Base-by-base conservation (phyloP, 2,888 invertebrate genomes). In the Cacoxenus indagator region DNA sequence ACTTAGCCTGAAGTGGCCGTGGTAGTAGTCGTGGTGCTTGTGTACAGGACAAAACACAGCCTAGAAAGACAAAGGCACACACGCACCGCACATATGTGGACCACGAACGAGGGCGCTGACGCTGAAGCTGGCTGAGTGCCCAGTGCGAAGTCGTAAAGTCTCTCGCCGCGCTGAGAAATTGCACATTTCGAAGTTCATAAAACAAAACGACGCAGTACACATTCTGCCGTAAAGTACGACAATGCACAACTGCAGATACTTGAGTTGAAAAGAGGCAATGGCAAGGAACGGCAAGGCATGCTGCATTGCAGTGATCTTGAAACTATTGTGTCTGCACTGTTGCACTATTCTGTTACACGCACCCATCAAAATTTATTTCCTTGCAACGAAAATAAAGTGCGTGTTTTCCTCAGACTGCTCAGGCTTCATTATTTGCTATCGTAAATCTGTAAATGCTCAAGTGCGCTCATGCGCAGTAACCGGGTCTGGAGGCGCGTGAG, bases 101-200 rank as follows among this genome's bases (percentile, higher is more conserved):
- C 61, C 43, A 62, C 45, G 61, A 14, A 14, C 31, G 61, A 11
- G 9, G 61, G 59, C 59, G 27, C 11, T 11, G 24, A 26, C 19
- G 27, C 27, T 6, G 37, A n/a, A 43, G 24, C 31, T 37, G 37
- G 37, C 59, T 61, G 59, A 61, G 61, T 22, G 61, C 37, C 22
- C 22, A 31, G 78, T 77, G 79, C 74, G 78, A 75, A 84, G 72
- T 79, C 76, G 71, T 77, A 76, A 81, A 70, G 64, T 71, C 67
- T 55, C 48, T 72, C 64, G 73, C 64, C 59, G 62, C 45, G 27
- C 4, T 46, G 67, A 71, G 73, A 83, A 79, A 82, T 84, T 81
- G 81, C 81, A 83, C 84, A 78, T 82, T 84, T 77, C 75, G 78
- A 71, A 79, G 82, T 81, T 76, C 76, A 78, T 83, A 77, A 83